phyloP scores from a whole-genome alignment of 35 echinoderm and acorn worm species.

The Heliocidaris tuberculata region DNA sequence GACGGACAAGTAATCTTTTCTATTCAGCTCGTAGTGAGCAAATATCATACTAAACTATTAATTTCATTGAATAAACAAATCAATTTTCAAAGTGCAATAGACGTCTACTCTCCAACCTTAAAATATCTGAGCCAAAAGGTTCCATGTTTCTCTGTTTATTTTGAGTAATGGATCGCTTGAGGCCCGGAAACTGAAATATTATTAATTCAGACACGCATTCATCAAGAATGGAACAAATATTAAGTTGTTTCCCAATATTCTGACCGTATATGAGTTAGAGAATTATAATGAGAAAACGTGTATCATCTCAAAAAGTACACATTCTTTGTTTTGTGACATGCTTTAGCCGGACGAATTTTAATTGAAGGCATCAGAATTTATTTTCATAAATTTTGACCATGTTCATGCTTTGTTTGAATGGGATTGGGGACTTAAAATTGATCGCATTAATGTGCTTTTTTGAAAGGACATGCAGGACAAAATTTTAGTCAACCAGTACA shows the following conservation, averaged over 20 bases:
- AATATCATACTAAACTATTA: too few species aligned
- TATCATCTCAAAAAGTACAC: background rate
- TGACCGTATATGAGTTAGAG: background rate
- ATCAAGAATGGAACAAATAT: background rate
- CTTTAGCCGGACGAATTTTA: background rate
- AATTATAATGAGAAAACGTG: background rate
- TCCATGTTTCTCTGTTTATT: background rate
- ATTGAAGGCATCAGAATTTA: background rate
- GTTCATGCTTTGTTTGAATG: background rate
- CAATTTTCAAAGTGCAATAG: background rate
- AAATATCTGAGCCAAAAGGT: background rate
- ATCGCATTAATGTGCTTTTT: too few species aligned
- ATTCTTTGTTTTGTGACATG: background rate
- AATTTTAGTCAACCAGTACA: too few species aligned
- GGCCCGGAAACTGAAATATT: background rate
- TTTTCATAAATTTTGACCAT: background rate
- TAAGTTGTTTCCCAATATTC: too few species aligned
- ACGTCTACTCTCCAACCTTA: background rate
- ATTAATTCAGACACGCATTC: background rate
- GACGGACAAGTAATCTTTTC: too few species aligned
- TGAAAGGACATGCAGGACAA: too few species aligned
- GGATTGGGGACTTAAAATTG: too few species aligned
- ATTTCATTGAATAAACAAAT: background rate
- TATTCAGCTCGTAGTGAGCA: too few species aligned
- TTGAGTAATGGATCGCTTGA: background rate